phyloP scores from a whole-genome alignment of 2,113 vertebrate genomes.

The Lamprotornis superbus region DNA sequence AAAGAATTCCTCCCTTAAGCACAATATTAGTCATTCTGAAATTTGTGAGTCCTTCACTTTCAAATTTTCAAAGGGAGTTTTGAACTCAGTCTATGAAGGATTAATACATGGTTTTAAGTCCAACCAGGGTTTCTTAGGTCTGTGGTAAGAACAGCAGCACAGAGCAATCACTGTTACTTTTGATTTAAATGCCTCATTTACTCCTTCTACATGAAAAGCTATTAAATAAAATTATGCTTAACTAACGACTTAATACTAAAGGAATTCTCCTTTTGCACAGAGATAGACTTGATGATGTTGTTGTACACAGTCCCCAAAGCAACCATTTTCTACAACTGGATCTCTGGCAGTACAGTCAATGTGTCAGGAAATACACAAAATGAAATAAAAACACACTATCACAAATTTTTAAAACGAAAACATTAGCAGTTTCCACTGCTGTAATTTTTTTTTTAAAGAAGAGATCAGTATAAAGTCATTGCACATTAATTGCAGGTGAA shows the following conservation, averaged over 20 bases:
- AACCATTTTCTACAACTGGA: not conserved
- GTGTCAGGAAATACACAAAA: not conserved
- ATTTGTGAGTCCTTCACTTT: not conserved
- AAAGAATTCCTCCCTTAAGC: not conserved
- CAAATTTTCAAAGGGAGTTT: not conserved
- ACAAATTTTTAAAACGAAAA: accelerated
- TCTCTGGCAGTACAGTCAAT: not conserved
- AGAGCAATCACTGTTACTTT: not conserved
- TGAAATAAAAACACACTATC: not conserved
- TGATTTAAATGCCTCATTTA: constrained; percentile 21
- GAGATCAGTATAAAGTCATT: not conserved
- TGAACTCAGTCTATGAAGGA: not conserved
- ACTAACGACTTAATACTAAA: not conserved
- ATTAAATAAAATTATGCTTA: constrained; percentile 12
- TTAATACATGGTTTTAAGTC: not conserved
- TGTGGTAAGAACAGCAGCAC: not conserved
- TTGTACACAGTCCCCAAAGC: not conserved
- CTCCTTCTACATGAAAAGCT: not conserved
- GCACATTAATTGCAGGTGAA: not conserved
- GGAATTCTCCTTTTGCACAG: not conserved
- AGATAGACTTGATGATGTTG: not conserved
- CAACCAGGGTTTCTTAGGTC: not conserved
- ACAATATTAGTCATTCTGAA: not conserved
- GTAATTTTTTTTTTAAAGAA: not conserved
- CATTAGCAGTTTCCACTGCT: not conserved